These are phyloP conservation scores for Lepidurus packardi DNA, from an alignment of 1,140 invertebrate genomes.

Conservation along the genomic window DNA sequence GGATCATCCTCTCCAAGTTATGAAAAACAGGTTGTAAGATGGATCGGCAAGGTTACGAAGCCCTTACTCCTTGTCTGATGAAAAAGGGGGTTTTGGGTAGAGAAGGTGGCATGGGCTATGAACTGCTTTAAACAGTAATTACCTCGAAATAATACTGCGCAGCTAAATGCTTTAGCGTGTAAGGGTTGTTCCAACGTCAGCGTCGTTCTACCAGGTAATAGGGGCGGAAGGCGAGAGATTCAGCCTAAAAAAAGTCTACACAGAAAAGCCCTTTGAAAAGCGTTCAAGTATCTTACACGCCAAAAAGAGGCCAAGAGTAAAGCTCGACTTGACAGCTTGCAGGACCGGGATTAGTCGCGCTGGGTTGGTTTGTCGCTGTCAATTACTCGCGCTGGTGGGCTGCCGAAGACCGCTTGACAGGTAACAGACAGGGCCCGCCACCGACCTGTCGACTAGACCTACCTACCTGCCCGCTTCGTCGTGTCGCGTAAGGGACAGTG, in stretches of 20 bases:
- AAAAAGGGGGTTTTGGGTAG: too few relatives aligned
- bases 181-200: background rate
- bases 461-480: slow-evolving; percentile 2
- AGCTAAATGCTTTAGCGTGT: background rate
- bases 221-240: background rate
- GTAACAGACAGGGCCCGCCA: slow-evolving; percentile 30
- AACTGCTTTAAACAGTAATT: too few relatives aligned
- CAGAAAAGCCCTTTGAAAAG: background rate
- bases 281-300: slow-evolving; percentile 14
- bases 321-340: slow-evolving; percentile 25
- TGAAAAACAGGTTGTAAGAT: too few relatives aligned
- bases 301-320: slow-evolving; percentile 5
- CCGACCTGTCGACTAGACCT: slow-evolving; percentile 23
- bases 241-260: background rate
- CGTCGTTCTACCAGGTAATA: background rate
- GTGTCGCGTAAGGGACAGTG: background rate
- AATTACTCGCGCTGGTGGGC: slow-evolving; percentile 27
- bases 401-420: slow-evolving; percentile 30
- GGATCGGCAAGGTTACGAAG: too few relatives aligned
- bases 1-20: too few relatives aligned
- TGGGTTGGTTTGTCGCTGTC: slow-evolving; percentile 31
- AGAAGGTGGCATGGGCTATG: too few relatives aligned
- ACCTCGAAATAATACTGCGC: too few relatives aligned
- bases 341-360: slow-evolving; percentile 30
- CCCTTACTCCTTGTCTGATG: too few relatives aligned